phyloP scores from a whole-genome alignment of 2,797 vertebrate species.

The Apogon talboti region DNA sequence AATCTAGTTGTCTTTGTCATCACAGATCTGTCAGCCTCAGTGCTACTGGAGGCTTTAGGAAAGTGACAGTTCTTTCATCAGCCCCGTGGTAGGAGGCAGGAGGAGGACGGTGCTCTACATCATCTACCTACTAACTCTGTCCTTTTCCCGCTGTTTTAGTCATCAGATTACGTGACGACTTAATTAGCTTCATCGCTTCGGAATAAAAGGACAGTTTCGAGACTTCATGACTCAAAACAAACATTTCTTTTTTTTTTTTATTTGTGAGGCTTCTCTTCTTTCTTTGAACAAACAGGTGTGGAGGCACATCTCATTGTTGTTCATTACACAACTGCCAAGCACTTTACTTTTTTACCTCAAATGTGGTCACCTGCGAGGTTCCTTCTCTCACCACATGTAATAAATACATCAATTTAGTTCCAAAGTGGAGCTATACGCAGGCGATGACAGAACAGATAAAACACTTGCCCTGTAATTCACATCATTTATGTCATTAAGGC shows the following conservation, averaged over 20 bases:
- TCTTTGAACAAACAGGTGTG: slow-evolving; percentile 42
- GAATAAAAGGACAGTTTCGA: slow-evolving; percentile 18
- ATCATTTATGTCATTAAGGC: slow-evolving; percentile 56
- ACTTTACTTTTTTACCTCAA: too few relatives aligned
- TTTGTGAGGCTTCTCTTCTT: background rate
- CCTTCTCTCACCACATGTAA: slow-evolving; percentile 57
- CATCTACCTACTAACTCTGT: background rate
- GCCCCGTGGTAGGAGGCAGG: slow-evolving; percentile 57
- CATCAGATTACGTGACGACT: slow-evolving; percentile 64
- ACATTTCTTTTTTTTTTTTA: slow-evolving; percentile 13
- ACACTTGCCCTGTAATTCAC: slow-evolving; percentile 54
- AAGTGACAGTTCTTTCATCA: slow-evolving; percentile 72
- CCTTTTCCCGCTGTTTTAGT: slow-evolving; percentile 42
- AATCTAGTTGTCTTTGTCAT: slow-evolving; percentile 19
- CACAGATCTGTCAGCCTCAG: slow-evolving; percentile 39
- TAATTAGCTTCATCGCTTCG: slow-evolving; percentile 67
- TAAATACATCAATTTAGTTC: slow-evolving; percentile 43
- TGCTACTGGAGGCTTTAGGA: slow-evolving; percentile 40
- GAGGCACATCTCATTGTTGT: slow-evolving; percentile 12
- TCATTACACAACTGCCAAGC: slow-evolving; percentile 23
- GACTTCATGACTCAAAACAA: slow-evolving; percentile 22
- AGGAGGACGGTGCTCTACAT: slow-evolving; percentile 47
- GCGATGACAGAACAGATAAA: slow-evolving; percentile 66
- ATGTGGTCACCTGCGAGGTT: slow-evolving; percentile 45
- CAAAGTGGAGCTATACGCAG: slow-evolving; percentile 48